These are phyloP conservation scores for Vulpes vulpes DNA, from an alignment of 2,113 vertebrate species.

Conservation along the genomic window DNA sequence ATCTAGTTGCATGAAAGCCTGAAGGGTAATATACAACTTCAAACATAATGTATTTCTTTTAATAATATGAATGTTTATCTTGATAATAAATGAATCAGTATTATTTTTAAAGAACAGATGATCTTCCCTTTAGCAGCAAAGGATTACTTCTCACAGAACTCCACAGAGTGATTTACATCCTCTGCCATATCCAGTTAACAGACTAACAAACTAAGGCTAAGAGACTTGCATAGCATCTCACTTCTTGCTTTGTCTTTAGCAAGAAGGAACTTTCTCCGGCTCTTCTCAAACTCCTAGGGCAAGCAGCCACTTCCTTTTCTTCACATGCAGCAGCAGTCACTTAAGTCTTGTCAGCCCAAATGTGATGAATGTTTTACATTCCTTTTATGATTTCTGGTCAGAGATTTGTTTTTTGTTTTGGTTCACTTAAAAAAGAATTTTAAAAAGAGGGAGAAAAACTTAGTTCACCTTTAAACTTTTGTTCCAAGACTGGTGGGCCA, in stretches of 20 bases:
- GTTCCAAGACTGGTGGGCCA: slow-evolving; percentile 60
- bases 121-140: slow-evolving; percentile 30
- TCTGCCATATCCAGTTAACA: slow-evolving; percentile 36
- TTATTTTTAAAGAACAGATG: slow-evolving; percentile 53
- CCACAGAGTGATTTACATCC: background rate
- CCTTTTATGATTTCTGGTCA: slow-evolving; percentile 54
- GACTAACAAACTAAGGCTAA: slow-evolving; percentile 36
- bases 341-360: slow-evolving; percentile 60
- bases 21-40: slow-evolving; percentile 32
- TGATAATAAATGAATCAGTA: slow-evolving; percentile 2
- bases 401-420: slow-evolving; percentile 76
- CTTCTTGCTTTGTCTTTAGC: background rate
- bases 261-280: slow-evolving; percentile 30
- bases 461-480: slow-evolving; percentile 81
- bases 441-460: slow-evolving; percentile 7
- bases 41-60: slow-evolving; percentile 44
- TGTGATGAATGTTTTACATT: slow-evolving; percentile 75
- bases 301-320: slow-evolving; percentile 51
- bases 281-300: background rate
- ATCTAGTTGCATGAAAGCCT: background rate
- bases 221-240: background rate
- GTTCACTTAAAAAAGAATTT: slow-evolving; percentile 62
- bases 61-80: slow-evolving; percentile 13
- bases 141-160: slow-evolving; percentile 47
- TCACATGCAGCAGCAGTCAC: slow-evolving; percentile 22